phyloP scores from a whole-genome alignment of 2,888 invertebrate genomes.

The Rhamphomyia laevipes region DNA sequence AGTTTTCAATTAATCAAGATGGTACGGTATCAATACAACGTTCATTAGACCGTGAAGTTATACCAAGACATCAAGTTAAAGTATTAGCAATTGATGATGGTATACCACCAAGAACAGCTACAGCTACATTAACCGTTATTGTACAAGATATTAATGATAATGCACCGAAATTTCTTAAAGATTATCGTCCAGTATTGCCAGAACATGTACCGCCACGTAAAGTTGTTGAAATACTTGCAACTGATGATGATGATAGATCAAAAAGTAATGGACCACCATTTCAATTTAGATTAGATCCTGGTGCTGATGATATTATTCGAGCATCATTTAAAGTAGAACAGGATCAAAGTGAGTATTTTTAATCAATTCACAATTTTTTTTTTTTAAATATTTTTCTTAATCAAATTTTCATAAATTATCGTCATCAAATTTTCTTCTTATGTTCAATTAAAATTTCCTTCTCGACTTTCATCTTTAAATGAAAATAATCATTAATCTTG shows the following conservation, averaged over 20 bases:
- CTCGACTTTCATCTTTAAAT: too few relatives aligned
- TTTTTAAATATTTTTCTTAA: neutral
- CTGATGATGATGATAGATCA: conserved; percentile 86
- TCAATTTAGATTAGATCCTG: conserved; percentile 84
- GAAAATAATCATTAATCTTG: too few relatives aligned
- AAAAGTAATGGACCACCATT: conserved; percentile 96
- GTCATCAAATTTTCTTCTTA: neutral
- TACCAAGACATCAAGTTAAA: conserved; percentile 90
- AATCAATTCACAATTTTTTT: neutral
- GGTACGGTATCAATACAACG: conserved; percentile 92
- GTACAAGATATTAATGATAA: conserved; percentile 94
- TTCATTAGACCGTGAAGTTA: conserved; percentile 85
- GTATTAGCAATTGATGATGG: conserved; percentile 93
- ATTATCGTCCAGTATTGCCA: conserved; percentile 82
- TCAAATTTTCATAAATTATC: neutral
- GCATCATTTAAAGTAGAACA: conserved; percentile 94
- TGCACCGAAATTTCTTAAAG: conserved; percentile 84
- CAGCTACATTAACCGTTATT: conserved; percentile 85
- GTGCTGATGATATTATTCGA: conserved; percentile 84
- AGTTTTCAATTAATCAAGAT: conserved; percentile 89
- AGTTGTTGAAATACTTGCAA: conserved; percentile 85
- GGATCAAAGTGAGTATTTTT: conserved; percentile 66
- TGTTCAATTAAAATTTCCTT: too few relatives aligned
- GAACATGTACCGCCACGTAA: conserved; percentile 87
- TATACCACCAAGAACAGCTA: conserved; percentile 84